phyloP scores from a whole-genome alignment of 2,888 invertebrate genomes.

The Catocala nupta region DNA sequence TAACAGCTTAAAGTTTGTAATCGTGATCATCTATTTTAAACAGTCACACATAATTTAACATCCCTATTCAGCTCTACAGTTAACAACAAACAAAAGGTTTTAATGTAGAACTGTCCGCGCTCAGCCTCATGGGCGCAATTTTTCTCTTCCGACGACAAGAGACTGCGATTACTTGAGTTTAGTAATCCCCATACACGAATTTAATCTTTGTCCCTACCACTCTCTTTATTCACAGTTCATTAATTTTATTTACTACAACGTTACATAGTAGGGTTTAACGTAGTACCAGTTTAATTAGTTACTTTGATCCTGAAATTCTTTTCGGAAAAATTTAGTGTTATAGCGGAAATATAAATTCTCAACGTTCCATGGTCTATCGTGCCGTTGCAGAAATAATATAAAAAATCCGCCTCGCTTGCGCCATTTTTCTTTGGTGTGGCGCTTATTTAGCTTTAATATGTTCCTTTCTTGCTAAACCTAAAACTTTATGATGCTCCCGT shows the following conservation, averaged over 20 bases:
- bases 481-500: slow-evolving; percentile 52
- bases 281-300: slow-evolving; percentile 25
- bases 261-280: slow-evolving; percentile 24
- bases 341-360: slow-evolving; percentile 49
- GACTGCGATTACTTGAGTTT: slow-evolving; percentile 53
- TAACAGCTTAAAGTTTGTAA: no score
- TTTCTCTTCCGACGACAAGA: slow-evolving; percentile 51
- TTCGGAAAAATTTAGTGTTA: slow-evolving; percentile 39
- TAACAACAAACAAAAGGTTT: slow-evolving; percentile 56
- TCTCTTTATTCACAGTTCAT: slow-evolving; percentile 49
- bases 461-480: slow-evolving; percentile 48
- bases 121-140: slow-evolving; percentile 56
- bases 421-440: slow-evolving; percentile 56
- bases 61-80: slow-evolving; percentile 26
- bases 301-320: slow-evolving; percentile 32
- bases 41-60: slow-evolving; percentile 23
- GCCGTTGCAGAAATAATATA: slow-evolving; percentile 45
- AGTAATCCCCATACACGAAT: slow-evolving; percentile 59
- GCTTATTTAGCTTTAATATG: slow-evolving; percentile 59
- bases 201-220: slow-evolving; percentile 55
- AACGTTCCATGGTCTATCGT: slow-evolving; percentile 40
- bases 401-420: slow-evolving; percentile 42
- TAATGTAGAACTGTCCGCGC: slow-evolving; percentile 50
- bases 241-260: slow-evolving; percentile 47
- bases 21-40: no score